Base-by-base conservation (phyloP, 2,797 vertebrate species). In the Pogoniulus pusillus region DNA sequence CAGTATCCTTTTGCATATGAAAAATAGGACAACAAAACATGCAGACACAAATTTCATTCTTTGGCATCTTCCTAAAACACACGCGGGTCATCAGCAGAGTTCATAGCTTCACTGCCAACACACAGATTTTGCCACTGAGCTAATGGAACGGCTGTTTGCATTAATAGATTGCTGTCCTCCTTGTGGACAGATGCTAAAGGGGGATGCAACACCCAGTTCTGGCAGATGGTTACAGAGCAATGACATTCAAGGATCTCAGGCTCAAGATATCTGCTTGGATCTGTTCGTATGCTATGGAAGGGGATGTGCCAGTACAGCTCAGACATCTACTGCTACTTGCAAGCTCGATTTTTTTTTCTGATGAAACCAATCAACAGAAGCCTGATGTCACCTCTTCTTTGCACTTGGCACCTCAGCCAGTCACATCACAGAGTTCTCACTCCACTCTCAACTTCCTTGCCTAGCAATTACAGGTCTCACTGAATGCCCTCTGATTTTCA, bases 81-180 rank as follows among this genome's bases (percentile, higher is more conserved):
- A 15, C 35, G 24, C 26, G 47, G 81, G 72, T 85, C 83, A 90
- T 69, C 68, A 88, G 11, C 81, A 65, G 34, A 45, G 81, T 69
- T 79, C n/a, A 84, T 75, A 88, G 54, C 47, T 65, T 85, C 91
- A 10, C n/a, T 86, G 55, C 58, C 83, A 82, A 43, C 14, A 35
- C 55, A 55, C 18, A 71, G 74, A 82, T 76, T 85, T 81, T 82
- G 35, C 37, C 60, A 73, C 69, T 39, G 65, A 77, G 58, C 81
- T 82, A 82, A 90, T 55, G 75, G 72, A 85, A 41, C 0, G 0
- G n/a, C 58, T 80, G 18, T 69, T 85, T 32, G 51, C 86, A 71
- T 93, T 84, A 89, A 74, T 80, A 77, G 86, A 71, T 85, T 85
- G 69, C 51, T 90, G n/a, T 37, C 18, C 39, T 71, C 35, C 69